Evolutionary conservation across 2,113 vertebrate genomes (phyloP), one percentile per base, ranked within the genome.

Genomic region (Noturus placidus): DNA sequence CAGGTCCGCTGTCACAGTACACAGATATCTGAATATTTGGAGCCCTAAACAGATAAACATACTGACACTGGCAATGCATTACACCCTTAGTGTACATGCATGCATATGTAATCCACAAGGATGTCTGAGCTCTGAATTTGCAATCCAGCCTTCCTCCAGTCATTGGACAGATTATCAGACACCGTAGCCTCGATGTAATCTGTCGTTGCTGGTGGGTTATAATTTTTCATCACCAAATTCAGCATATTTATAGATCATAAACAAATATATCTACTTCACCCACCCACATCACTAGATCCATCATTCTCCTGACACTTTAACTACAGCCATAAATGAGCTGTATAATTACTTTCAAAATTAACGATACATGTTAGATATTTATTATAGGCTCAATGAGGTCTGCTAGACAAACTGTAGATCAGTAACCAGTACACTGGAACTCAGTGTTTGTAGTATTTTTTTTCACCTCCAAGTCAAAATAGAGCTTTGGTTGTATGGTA

Each of bases 121-220:
- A 84, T 84, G 82, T 86, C 78, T 85, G 84, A 86, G 82, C 78
- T 61, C 38, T 59, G 92, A 94, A 94, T 91, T 69, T 89, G 93
- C 89, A 91, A 90, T 91, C 86, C 91, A 90, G 91, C 91, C 94
- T 94, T 94, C 90, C 93, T 94, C 91, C 88, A 22, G 91, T 61
- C 85, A 91, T 91, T 85, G 5, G 86, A 90, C 90, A 87, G 82
- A 88, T 89, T 89, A 95, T 95, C 88, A 84, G 88, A 94, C 94
- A 94, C 84, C 92, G 91, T 86, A 92, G 92, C 86, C 88, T 86
- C 87, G 30, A 65, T 38, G 74, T 84, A 88, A 91, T 91, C 80
- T 87, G 81, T 88, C 83, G 65, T 30, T 57, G 67, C 61, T 72
- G 42, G 15, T 10, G 65, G 61, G 20, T 50, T 35, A 80, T 76